phyloP scores from a whole-genome alignment of 2,888 invertebrate species.

The Candidula unifasciata region DNA sequence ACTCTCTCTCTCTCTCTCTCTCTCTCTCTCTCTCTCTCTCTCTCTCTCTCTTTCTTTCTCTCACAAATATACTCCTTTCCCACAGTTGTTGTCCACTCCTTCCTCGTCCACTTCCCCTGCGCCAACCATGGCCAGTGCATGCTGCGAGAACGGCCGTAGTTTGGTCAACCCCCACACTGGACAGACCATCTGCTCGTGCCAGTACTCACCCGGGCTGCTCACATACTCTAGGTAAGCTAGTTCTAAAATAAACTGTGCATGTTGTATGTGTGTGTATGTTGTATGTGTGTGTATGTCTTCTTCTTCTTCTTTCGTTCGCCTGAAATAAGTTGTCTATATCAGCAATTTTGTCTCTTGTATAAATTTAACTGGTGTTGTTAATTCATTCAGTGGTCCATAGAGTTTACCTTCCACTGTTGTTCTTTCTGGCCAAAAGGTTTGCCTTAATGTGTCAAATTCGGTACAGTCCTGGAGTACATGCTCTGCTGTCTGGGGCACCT shows the following conservation, averaged over 20 bases:
- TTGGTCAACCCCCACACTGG: slow-evolving; percentile 76
- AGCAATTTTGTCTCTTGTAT: no score
- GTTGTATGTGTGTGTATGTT: no score
- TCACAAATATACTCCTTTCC: slow-evolving; percentile 18
- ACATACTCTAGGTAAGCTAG: slow-evolving; percentile 82
- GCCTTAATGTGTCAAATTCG: no score
- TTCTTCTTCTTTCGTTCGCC: no score
- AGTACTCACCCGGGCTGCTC: slow-evolving; percentile 85
- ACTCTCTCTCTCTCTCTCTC: slow-evolving; percentile 26
- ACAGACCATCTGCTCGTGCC: slow-evolving; percentile 80
- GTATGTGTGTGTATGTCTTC: no score
- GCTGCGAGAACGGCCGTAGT: slow-evolving; percentile 92
- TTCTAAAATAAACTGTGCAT: background rate
- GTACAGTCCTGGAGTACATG: no score
- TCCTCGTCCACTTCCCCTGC: slow-evolving; percentile 55
- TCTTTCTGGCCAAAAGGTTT: no score
- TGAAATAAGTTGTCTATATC: no score
- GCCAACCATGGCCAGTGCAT: slow-evolving; percentile 75
- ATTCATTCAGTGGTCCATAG: no score
- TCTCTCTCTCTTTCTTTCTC: slow-evolving; percentile 26
- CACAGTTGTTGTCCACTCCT: slow-evolving; percentile 60
- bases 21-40: slow-evolving; percentile 36
- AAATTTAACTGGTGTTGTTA: no score
- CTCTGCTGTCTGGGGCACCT: no score
- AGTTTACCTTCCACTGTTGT: no score